phyloP scores from a whole-genome alignment of 2,888 invertebrate genomes.

The Nomada lathburiana region DNA sequence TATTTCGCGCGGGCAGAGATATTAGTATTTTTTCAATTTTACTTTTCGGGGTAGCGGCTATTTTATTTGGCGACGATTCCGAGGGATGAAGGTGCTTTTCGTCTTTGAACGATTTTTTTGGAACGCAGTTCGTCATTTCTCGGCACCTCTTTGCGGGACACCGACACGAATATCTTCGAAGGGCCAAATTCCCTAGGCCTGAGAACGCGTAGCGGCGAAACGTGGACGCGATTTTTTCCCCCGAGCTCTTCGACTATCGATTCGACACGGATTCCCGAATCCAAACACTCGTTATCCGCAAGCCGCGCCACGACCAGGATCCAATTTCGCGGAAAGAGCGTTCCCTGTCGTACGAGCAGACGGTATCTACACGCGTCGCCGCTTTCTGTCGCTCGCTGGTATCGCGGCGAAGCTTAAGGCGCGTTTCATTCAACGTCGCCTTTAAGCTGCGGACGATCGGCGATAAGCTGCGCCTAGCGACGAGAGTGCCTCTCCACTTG shows the following conservation, averaged over 20 bases:
- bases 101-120: no score
- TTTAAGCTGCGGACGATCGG: slow-evolving; percentile 50
- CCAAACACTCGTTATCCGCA: slow-evolving; percentile 55
- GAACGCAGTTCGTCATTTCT: no score
- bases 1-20: background rate
- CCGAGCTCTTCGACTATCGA: slow-evolving; percentile 41
- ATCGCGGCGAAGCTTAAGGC: slow-evolving; percentile 53
- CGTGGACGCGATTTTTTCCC: background rate
- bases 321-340: slow-evolving; percentile 55
- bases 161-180: no score
- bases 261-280: slow-evolving; percentile 40
- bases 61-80: no score
- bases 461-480: slow-evolving; percentile 49
- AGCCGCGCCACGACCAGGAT: slow-evolving; percentile 48
- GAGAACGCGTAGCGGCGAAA: background rate
- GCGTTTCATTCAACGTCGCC: slow-evolving; percentile 49
- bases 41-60: accelerated
- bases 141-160: no score
- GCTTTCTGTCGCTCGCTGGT: slow-evolving; percentile 38
- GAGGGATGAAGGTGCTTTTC: no score
- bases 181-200: background rate
- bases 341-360: slow-evolving; percentile 39
- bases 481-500: slow-evolving; percentile 17
- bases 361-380: slow-evolving; percentile 50
- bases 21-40: no score